phyloP scores from a whole-genome alignment of 2,113 vertebrate genomes.

The Elgaria multicarinata region DNA sequence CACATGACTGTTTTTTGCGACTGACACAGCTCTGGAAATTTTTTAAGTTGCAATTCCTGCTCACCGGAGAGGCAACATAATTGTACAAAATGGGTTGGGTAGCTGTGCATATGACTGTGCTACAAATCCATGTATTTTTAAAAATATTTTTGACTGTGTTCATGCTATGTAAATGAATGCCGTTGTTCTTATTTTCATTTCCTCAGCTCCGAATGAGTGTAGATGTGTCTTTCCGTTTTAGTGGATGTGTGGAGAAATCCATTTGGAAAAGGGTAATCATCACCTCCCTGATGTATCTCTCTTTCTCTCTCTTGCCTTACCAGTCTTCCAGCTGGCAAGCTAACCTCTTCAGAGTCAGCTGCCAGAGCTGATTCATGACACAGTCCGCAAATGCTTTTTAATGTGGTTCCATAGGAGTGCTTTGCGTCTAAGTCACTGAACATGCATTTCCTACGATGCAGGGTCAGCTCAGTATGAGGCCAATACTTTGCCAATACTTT shows the following conservation, averaged over 20 bases:
- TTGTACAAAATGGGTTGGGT: not conserved
- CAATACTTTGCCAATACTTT: slow-evolving; percentile 51
- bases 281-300: slow-evolving; percentile 48
- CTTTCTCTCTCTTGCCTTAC: slow-evolving; percentile 43
- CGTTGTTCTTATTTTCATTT: not conserved
- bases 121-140: not conserved
- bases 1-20: not conserved
- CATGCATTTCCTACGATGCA: slow-evolving; percentile 66
- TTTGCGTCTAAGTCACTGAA: slow-evolving; percentile 56
- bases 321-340: slow-evolving; percentile 70
- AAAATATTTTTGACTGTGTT: not conserved
- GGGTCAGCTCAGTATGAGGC: slow-evolving; percentile 55
- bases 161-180: not conserved
- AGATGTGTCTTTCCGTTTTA: fast-evolving
- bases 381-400: slow-evolving; percentile 56
- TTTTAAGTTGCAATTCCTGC: too few relatives aligned
- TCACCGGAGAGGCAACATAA: not conserved
- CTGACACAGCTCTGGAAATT: too few relatives aligned
- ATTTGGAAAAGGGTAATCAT: slow-evolving; percentile 60
- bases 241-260: slow-evolving; percentile 42
- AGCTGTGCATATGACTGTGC: not conserved
- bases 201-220: not conserved
- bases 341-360: slow-evolving; percentile 42
- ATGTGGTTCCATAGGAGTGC: slow-evolving; percentile 58
- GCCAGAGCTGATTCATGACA: slow-evolving; percentile 72